Evolutionary conservation across 2,113 vertebrate genomes (phyloP).

Genomic region (Craseonycteris thonglongyai): DNA sequence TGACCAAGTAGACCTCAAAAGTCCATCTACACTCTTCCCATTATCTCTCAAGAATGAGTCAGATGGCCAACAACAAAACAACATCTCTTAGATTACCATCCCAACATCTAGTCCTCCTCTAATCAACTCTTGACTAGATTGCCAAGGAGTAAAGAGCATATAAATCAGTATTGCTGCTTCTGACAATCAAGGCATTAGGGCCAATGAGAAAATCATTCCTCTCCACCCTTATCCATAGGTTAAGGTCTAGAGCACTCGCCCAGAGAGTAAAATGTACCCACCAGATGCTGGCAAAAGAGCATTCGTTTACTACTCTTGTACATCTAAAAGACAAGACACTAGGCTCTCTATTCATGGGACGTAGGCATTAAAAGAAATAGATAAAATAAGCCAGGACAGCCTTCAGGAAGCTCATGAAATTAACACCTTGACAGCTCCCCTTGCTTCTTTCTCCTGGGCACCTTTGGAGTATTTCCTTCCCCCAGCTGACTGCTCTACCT

Average conservation of each 20-base stretch:
- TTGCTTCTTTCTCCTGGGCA: neutral
- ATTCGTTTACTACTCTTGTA: neutral
- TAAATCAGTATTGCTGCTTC: neutral
- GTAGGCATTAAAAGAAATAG: neutral
- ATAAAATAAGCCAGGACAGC: neutral
- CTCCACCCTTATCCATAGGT: neutral
- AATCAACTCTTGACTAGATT: neutral
- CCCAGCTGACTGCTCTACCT: neutral
- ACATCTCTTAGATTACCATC: neutral
- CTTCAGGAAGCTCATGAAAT: neutral
- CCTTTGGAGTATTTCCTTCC: neutral
- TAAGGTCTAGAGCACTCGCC: neutral
- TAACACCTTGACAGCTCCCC: neutral
- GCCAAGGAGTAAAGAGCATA: neutral
- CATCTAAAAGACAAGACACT: neutral
- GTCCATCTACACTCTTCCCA: neutral
- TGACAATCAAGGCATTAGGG: neutral
- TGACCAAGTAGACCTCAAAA: neutral
- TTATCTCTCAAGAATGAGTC: neutral
- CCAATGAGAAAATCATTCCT: neutral
- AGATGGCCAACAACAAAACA: neutral
- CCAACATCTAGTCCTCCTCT: neutral
- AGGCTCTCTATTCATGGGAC: neutral
- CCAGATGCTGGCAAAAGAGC: neutral
- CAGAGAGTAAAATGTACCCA: neutral